Evolutionary conservation across 2,888 invertebrate species (phyloP).

Genomic region (Limnephilus lunatus): DNA sequence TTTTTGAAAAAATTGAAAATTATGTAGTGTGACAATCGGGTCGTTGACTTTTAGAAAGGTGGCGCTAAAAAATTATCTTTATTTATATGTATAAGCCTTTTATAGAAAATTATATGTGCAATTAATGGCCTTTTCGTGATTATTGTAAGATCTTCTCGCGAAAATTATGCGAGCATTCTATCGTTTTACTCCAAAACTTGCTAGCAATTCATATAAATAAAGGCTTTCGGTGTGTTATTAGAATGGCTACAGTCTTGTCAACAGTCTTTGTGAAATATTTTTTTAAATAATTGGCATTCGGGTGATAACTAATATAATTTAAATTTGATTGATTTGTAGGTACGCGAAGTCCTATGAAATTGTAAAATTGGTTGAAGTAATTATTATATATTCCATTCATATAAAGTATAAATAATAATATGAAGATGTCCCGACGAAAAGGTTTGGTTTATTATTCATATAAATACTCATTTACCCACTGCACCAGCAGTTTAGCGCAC

Average conservation of each 20-base stretch:
- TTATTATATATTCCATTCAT: no score
- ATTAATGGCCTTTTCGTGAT: conserved; percentile 29
- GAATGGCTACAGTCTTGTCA: not conserved
- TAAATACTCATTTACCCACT: no score
- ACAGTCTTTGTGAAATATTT: not conserved
- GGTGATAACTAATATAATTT: no score
- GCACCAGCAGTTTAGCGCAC: no score
- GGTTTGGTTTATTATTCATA: no score
- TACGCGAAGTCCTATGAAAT: no score
- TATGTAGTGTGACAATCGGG: conserved; percentile 34
- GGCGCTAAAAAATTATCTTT: not conserved
- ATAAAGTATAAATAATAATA: no score
- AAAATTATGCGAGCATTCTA: conserved; percentile 6
- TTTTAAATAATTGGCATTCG: not conserved
- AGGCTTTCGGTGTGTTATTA: conserved; percentile 26
- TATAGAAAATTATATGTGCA: conserved; percentile 8
- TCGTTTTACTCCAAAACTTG: conserved; percentile 2
- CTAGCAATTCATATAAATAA: not conserved
- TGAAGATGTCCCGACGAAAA: no score
- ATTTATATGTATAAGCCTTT: conserved; percentile 18
- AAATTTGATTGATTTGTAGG: no score
- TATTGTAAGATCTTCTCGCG: not conserved
- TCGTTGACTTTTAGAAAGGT: conserved; percentile 12
- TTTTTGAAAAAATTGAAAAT: not conserved
- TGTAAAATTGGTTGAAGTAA: no score